These are phyloP conservation scores for Helicolenus hilgendorfi DNA, from an alignment of 2,797 vertebrate genomes.

Conservation along the genomic window DNA sequence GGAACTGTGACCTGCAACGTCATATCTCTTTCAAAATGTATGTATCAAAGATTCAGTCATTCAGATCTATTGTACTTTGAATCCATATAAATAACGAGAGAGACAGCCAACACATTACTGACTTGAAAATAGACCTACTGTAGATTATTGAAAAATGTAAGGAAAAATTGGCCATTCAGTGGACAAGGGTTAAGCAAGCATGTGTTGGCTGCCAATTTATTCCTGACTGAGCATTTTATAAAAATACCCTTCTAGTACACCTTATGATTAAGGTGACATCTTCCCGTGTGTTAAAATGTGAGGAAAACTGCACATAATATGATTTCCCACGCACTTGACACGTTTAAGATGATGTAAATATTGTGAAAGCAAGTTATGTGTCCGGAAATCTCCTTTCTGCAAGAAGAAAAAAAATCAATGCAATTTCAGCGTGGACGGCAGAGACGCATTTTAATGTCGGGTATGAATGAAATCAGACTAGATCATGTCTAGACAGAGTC, in stretches of 20 bases:
- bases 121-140: background rate
- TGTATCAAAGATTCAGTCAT: background rate
- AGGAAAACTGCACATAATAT: background rate
- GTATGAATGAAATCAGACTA: constrained; percentile 17
- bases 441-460: constrained; percentile 32
- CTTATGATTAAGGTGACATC: background rate
- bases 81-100: background rate
- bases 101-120: too few relatives aligned
- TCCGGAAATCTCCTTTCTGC: constrained; percentile 25
- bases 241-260: background rate
- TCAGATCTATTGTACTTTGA: background rate
- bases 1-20: background rate
- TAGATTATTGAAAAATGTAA: background rate
- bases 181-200: background rate
- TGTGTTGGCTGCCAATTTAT: background rate
- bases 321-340: background rate
- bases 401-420: constrained; percentile 38
- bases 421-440: background rate
- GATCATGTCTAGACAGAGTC: constrained; percentile 11
- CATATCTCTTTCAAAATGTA: background rate
- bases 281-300: background rate
- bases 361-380: constrained; percentile 17
- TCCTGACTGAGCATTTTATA: background rate
- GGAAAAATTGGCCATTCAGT: too few relatives aligned
- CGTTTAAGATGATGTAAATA: constrained; percentile 39